Evolutionary conservation across 1,140 invertebrate genomes (phyloP), one percentile per base, ranked within the genome.

Genomic region (Calosoma granatense): DNA sequence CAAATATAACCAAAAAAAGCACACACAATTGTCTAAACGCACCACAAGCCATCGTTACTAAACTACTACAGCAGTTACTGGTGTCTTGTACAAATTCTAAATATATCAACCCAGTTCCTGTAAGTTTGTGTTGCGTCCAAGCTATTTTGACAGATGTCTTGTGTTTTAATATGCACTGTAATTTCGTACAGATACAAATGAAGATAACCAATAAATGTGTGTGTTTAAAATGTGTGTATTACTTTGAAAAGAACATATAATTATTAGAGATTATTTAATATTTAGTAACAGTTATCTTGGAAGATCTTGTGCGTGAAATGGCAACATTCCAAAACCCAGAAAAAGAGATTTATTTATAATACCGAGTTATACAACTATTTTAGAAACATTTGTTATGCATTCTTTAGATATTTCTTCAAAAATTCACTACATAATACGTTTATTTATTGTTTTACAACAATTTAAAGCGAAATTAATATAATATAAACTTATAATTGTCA

Each of bases 311-410:
- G 41, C 4, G 15, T 11, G 17, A 47, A 47, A 47, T 47, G 41
- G 41, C 41, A 47, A 47, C 9, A 11, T 47, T 47, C 41, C 41
- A 47, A 17, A 47, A 12, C 41, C 41, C 41, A 47, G 41, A 47
- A 12, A 4, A 47, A 12, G 41, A n/a, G 15, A 12, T 47, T 47
- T 47, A 47, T 47, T 47, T 47, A 47, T 47, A 47, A 47, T 47
- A 12, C 15, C 17, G 9, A 17, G 17, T 47, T n/a, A 47, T 17
- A 17, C 9, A 9, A 47, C 17, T 47, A 47, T 47, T 47, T 47
- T 9, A n/a, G n/a, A n/a, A n/a, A n/a, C 17, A 12, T 4, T 47
- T 47, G 17, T 47, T 12, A 12, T 12, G 17, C 17, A 4, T 47
- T 9, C 6, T 47, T 47, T 30, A 6, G 4, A 6, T 30, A 30